These are phyloP conservation scores for Artibeus lituratus DNA, from an alignment of 2,797 vertebrate species.

Conservation along the genomic window DNA sequence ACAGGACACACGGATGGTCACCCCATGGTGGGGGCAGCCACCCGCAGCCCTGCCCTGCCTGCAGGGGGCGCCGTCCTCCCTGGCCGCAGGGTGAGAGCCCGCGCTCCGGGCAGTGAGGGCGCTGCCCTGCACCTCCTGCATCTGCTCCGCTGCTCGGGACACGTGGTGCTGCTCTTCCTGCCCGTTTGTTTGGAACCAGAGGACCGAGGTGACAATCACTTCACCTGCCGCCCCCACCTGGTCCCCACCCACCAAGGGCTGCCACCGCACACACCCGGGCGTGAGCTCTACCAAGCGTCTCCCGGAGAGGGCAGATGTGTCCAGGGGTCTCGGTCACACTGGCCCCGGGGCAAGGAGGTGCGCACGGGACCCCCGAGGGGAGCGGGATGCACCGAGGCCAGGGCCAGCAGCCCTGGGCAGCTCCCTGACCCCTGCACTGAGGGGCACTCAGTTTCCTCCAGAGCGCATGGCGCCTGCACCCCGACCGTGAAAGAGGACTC, in stretches of 20 bases:
- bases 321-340: neutral
- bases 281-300: neutral
- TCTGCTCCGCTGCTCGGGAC: neutral
- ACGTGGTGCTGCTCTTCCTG: neutral
- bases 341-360: too few relatives aligned
- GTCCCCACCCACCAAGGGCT: rapidly evolving
- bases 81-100: neutral
- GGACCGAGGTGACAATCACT: neutral
- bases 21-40: neutral
- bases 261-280: rapidly evolving
- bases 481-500: neutral
- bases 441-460: slow-evolving; percentile 6
- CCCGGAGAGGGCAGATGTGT: neutral
- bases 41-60: too few relatives aligned
- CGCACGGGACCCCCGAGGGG: neutral
- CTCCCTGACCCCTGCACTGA: neutral
- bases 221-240: neutral
- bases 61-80: too few relatives aligned
- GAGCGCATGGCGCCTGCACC: neutral
- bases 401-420: slow-evolving; percentile 35
- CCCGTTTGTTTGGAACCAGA: neutral
- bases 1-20: slow-evolving; percentile 36
- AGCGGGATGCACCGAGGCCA: neutral
- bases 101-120: rapidly evolving
- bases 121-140: neutral